A percentile compares a stretch with the other conserved stretches of the same genome.
Conservation (phyloP, 2,113 vertebrate genomes). For the Toxostoma redivivum region DNA sequence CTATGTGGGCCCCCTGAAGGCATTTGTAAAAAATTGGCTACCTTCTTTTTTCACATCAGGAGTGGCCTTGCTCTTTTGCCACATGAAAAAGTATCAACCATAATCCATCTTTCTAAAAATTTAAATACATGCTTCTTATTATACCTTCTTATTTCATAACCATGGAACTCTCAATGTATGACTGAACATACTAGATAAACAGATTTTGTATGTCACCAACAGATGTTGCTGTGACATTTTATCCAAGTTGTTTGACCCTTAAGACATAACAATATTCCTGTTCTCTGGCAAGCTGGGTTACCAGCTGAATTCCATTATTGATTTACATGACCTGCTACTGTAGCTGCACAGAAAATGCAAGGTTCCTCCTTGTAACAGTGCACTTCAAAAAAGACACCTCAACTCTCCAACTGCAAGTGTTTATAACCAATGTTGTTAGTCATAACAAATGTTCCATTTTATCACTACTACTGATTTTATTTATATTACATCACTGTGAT, state of each 20-base stretch:
- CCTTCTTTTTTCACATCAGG: not conserved
- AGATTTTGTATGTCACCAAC: not conserved
- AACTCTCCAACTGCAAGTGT: not conserved
- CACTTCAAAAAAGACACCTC: not conserved
- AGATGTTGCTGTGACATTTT: not conserved
- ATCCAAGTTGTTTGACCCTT: not conserved
- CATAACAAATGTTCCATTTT: not conserved
- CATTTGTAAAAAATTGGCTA: not conserved
- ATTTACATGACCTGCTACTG: not conserved
- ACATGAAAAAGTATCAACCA: not conserved
- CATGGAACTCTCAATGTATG: not conserved
- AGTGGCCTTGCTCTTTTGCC: not conserved
- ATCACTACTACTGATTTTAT: not conserved
- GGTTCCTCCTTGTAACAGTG: not conserved
- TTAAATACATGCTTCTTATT: not conserved
- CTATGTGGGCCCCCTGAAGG: not conserved
- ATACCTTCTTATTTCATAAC: not conserved
- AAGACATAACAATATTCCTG: not conserved
- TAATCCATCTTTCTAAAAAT: not conserved
- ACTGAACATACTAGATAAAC: not conserved
- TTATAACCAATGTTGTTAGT: not conserved
- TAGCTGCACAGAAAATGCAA: not conserved
- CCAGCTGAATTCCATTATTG: not conserved
- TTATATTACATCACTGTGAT: not conserved
- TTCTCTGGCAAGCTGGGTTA: not conserved